A percentile compares a stretch with the other conserved stretches of the same genome.
phyloP scores from a whole-genome alignment of 2,888 invertebrate species.

The Mylabris sibirica region DNA sequence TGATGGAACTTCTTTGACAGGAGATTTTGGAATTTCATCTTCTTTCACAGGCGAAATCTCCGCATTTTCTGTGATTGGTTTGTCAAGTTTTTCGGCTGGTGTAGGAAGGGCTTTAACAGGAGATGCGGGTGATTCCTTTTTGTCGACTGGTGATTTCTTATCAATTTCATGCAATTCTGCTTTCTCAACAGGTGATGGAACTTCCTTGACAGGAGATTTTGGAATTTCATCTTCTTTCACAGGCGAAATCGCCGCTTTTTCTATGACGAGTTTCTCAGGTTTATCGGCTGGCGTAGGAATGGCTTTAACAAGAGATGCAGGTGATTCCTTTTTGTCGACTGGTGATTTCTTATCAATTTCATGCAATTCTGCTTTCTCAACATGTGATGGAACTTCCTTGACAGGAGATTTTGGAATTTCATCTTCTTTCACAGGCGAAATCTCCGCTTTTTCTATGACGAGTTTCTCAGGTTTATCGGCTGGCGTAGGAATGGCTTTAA shows the following conservation, averaged over 20 bases:
- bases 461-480: conserved; percentile 18
- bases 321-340: conserved; percentile 9
- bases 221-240: too few species aligned
- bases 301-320: conserved; percentile 6
- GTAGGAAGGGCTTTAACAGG: not conserved
- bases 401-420: too few species aligned
- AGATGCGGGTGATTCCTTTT: not conserved
- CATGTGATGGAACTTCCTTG: not conserved
- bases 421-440: not conserved
- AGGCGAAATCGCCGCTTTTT: not conserved
- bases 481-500: conserved; percentile 20
- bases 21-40: not conserved
- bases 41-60: conserved; percentile 14
- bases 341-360: conserved; percentile 13
- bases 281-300: conserved; percentile 23
- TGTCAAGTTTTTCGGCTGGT: conserved; percentile 8
- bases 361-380: not conserved
- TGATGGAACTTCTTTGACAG: not conserved
- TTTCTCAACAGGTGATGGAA: conserved; percentile 13
- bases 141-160: conserved; percentile 21
- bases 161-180: conserved; percentile 1
- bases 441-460: not conserved
- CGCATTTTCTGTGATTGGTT: not conserved
- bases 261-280: conserved; percentile 1
- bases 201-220: too few species aligned